Evolutionary conservation across 2,888 invertebrate species (phyloP).

Genomic region (Eupithecia exiguata): DNA sequence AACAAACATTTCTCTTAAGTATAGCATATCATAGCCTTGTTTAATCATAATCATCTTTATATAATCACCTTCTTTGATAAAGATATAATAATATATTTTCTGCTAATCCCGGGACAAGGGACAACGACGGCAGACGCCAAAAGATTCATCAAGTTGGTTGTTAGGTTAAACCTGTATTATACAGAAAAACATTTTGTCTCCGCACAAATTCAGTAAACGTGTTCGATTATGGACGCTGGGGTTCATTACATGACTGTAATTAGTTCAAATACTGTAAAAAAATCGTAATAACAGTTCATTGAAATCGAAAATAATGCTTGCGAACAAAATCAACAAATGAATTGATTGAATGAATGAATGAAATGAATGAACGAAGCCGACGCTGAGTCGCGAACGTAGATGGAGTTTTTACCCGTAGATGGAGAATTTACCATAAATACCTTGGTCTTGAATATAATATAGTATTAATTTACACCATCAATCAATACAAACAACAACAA

Average conservation of each 20-base stretch:
- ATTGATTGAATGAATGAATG: constrained; percentile 12
- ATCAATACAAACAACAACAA: no score
- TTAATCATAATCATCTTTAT: no score
- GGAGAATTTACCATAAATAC: no score
- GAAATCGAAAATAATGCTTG: background rate
- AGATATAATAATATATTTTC: constrained; percentile 18
- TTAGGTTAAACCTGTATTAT: constrained; percentile 17
- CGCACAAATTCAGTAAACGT: background rate
- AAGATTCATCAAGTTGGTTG: constrained; percentile 18
- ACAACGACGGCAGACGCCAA: constrained; percentile 30
- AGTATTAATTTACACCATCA: no score
- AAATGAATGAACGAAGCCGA: constrained; percentile 6
- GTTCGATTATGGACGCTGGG: background rate
- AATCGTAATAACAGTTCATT: background rate
- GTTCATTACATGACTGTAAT: background rate
- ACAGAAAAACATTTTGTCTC: background rate
- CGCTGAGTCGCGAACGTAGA: background rate
- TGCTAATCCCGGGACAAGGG: constrained; percentile 28
- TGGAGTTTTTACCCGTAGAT: no score
- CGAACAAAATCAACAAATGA: constrained; percentile 13
- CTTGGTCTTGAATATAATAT: no score
- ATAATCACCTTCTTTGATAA: constrained; percentile 15
- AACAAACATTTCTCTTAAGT: constrained; percentile 17
- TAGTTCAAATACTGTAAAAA: background rate
- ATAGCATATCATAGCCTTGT: background rate